Conservation (phyloP, 1,140 invertebrate genomes). For the Amyelois transitella region DNA sequence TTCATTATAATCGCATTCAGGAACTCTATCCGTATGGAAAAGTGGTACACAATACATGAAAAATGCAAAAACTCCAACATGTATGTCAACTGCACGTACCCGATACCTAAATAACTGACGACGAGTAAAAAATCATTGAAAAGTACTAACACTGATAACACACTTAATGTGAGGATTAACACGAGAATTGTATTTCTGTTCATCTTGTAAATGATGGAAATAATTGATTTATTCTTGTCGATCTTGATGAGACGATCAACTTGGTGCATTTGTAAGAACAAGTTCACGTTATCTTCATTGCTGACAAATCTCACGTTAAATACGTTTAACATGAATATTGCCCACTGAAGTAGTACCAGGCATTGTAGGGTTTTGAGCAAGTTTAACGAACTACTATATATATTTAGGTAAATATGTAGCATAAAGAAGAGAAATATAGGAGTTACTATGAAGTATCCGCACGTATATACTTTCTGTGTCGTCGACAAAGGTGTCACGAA, state of each 20-base stretch:
- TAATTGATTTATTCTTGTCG: constrained; percentile 20
- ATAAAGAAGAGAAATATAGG: not conserved
- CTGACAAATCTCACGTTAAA: constrained; percentile 38
- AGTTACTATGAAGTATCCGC: not conserved
- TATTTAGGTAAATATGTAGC: not conserved
- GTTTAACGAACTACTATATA: not conserved
- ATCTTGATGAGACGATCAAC: constrained; percentile 39
- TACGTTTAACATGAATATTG: constrained; percentile 10
- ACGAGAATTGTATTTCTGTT: constrained; percentile 19
- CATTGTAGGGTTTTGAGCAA: not conserved
- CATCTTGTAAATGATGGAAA: constrained; percentile 12
- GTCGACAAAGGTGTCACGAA: not conserved
- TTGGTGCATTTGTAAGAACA: constrained; percentile 42
- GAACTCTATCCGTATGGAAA: constrained; percentile 32
- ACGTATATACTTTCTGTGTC: not conserved
- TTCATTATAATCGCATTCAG: constrained; percentile 42
- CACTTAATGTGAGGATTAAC: not conserved
- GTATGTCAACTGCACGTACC: constrained; percentile 19
- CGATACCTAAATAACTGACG: constrained; percentile 2
- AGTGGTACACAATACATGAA: constrained; percentile 36
- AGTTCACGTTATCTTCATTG: constrained; percentile 25
- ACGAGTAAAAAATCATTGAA: not conserved
- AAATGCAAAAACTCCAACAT: constrained; percentile 31
- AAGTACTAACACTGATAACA: not conserved
- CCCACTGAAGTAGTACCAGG: not conserved